A percentile compares a stretch with the other conserved stretches of the same genome.
phyloP scores from a whole-genome alignment of 2,797 vertebrate species.

The Numenius phaeopus region DNA sequence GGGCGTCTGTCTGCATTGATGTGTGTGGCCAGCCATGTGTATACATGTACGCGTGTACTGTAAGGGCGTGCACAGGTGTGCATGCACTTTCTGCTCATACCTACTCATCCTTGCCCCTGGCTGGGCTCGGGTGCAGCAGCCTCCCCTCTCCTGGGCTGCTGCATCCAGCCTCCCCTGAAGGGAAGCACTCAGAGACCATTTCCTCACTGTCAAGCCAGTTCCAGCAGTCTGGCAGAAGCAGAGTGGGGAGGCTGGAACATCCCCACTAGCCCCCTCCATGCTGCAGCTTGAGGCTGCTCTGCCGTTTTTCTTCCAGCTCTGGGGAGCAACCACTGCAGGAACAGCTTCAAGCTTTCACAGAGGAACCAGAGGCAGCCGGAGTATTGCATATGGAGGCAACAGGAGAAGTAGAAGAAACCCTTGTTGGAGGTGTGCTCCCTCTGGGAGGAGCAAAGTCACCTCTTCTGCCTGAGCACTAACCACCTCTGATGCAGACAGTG shows the following conservation, averaged over 20 bases:
- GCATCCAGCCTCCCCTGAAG: neutral
- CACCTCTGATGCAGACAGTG: neutral
- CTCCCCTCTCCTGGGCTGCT: neutral
- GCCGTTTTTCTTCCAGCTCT: neutral
- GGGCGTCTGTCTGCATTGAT: neutral
- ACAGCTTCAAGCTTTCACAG: neutral
- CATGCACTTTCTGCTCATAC: neutral
- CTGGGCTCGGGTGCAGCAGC: neutral
- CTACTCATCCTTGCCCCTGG: neutral
- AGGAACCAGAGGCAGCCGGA: neutral
- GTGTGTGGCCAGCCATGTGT: neutral
- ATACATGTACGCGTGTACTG: neutral
- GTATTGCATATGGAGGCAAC: neutral
- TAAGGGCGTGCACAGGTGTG: neutral
- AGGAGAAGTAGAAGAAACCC: neutral
- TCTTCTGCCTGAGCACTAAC: neutral
- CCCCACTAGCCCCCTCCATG: neutral
- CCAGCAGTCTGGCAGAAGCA: neutral
- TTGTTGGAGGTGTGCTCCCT: neutral
- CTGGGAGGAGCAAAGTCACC: neutral
- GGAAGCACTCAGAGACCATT: neutral
- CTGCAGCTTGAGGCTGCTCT: neutral
- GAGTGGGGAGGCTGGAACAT: neutral
- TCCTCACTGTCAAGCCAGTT: neutral
- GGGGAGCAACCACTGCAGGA: neutral